Evolutionary conservation across 2,888 invertebrate species (phyloP).

Genomic region (Cataglyphis altisquamis): DNA sequence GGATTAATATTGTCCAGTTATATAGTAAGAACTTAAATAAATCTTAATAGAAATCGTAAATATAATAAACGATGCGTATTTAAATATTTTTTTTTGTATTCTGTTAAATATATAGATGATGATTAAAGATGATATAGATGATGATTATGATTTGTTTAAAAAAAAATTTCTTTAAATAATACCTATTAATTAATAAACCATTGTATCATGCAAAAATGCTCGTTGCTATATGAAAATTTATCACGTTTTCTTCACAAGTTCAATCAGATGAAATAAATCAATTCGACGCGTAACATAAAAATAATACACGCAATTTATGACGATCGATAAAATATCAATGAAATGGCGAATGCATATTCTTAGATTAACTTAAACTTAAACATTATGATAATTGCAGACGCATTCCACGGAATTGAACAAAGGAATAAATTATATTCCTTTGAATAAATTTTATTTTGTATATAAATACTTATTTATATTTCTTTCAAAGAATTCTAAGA

Average conservation of each 20-base stretch:
- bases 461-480: background rate
- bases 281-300: background rate
- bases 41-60: background rate
- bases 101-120: background rate
- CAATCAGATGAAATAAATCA: background rate
- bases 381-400: conserved; percentile 17
- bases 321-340: background rate
- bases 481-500: background rate
- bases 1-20: conserved; percentile 10
- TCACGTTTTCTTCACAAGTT: background rate
- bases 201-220: background rate
- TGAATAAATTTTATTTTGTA: background rate
- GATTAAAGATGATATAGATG: too few relatives aligned
- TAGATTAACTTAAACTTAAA: background rate
- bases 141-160: background rate
- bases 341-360: background rate
- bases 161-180: background rate
- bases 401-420: background rate
- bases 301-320: background rate
- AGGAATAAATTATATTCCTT: background rate
- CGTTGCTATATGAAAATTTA: background rate
- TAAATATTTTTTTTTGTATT: conserved; percentile 2
- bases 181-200: background rate
- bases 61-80: background rate
- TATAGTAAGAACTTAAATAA: conserved; percentile 1